phyloP scores from a whole-genome alignment of 2,797 vertebrate genomes.

The Chaetodon trifasciatus region DNA sequence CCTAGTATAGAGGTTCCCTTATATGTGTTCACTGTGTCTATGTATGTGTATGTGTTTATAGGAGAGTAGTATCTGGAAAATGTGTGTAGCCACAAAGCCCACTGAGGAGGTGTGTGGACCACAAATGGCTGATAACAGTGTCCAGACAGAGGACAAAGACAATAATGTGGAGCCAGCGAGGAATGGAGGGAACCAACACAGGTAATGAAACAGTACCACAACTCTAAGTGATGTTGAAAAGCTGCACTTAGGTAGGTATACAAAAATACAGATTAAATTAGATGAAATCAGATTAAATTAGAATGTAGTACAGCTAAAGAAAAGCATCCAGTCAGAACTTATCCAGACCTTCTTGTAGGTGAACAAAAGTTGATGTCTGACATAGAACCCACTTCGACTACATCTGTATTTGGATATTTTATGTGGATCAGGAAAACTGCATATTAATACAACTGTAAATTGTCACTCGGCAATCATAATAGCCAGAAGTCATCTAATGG shows the following conservation, averaged over 20 bases:
- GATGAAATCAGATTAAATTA: not conserved
- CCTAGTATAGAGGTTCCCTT: conserved; percentile 58
- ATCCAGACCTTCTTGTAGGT: too few relatives aligned
- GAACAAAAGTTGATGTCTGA: not conserved
- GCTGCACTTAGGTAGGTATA: not conserved
- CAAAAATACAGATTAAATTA: not conserved
- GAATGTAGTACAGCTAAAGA: not conserved
- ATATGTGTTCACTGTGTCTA: conserved; percentile 7
- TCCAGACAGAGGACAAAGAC: conserved; percentile 71
- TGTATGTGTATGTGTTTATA: conserved; percentile 56
- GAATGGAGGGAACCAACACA: conserved; percentile 73
- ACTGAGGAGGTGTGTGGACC: conserved; percentile 76
- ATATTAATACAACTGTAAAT: not conserved
- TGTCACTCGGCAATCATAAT: too few relatives aligned
- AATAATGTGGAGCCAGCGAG: conserved; percentile 61
- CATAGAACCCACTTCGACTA: too few relatives aligned
- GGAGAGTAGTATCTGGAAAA: conserved; percentile 90
- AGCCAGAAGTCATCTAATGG: too few relatives aligned
- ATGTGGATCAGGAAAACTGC: not conserved
- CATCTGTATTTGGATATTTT: not conserved
- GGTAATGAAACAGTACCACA: conserved; percentile 70
- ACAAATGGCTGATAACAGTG: conserved; percentile 76
- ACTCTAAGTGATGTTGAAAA: not conserved
- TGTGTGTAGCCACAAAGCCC: conserved; percentile 83
- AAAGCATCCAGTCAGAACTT: not conserved